phyloP scores from a whole-genome alignment of 2,113 vertebrate genomes.

The Hymenochirus boettgeri region DNA sequence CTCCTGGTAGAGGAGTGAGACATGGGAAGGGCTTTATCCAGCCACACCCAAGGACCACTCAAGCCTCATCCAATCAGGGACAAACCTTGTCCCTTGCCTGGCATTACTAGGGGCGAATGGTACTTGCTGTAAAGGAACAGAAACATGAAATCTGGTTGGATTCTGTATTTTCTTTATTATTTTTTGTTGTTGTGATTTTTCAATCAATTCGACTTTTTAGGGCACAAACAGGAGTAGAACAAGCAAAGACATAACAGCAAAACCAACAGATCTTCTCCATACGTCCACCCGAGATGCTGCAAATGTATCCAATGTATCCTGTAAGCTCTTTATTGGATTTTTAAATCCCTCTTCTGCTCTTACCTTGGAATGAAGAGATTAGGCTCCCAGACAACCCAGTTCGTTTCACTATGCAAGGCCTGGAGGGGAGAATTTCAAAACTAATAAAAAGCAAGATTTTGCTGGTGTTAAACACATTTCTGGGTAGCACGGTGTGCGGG shows the following conservation, averaged over 20 bases:
- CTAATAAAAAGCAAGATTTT: not conserved
- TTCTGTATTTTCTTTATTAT: not conserved
- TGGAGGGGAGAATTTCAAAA: not conserved
- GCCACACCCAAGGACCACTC: too few relatives aligned
- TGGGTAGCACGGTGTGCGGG: not conserved
- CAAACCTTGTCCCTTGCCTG: too few relatives aligned
- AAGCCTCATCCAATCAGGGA: too few relatives aligned
- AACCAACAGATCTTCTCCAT: not conserved
- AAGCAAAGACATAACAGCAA: not conserved
- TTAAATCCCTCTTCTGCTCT: not conserved
- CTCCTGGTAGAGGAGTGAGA: too few relatives aligned
- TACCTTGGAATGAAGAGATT: not conserved
- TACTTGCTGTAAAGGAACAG: too few relatives aligned
- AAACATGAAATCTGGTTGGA: too few relatives aligned
- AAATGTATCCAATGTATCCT: not conserved
- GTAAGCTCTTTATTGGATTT: constrained; percentile 5
- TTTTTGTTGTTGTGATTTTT: too few relatives aligned
- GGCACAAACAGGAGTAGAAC: not conserved
- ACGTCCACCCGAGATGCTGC: not conserved
- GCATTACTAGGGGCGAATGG: too few relatives aligned
- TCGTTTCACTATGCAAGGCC: not conserved
- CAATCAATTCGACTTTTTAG: too few relatives aligned
- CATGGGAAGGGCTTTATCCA: too few relatives aligned
- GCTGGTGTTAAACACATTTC: not conserved
- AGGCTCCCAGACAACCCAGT: not conserved